These are phyloP conservation scores for Theodoxus fluviatilis DNA, from an alignment of 2,888 invertebrate genomes.

Conservation along the genomic window DNA sequence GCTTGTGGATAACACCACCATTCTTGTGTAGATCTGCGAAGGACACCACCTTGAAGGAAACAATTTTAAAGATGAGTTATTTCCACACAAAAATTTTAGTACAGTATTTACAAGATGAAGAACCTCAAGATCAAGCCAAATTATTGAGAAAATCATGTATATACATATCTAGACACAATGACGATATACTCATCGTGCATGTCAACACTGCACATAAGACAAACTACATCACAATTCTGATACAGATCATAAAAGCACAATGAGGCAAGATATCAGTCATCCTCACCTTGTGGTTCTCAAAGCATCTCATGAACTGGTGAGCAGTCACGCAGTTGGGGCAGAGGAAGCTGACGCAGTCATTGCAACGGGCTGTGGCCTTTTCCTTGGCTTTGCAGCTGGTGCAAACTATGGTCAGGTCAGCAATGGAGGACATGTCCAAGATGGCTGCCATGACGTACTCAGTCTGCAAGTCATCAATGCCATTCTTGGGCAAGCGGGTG, in stretches of 20 bases:
- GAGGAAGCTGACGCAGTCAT: conserved; percentile 91
- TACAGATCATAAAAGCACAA: no score
- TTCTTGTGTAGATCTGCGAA: conserved; percentile 82
- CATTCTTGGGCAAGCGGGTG: conserved; percentile 70
- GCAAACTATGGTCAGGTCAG: conserved; percentile 74
- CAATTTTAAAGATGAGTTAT: conserved; percentile 15
- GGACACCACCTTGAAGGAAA: conserved; percentile 74
- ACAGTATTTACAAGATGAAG: no score
- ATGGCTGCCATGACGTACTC: conserved; percentile 81
- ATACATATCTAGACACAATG: no score
- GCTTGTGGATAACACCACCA: conserved; percentile 83
- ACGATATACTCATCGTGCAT: no score
- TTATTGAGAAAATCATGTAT: no score
- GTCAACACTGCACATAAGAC: no score
- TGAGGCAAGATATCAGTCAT: no score
- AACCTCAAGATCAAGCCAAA: no score
- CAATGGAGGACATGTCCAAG: conserved; percentile 71
- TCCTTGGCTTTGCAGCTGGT: conserved; percentile 96
- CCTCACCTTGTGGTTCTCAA: conserved; percentile 83
- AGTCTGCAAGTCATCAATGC: conserved; percentile 78
- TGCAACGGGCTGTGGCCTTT: conserved; percentile 90
- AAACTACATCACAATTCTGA: no score
- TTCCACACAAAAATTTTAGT: no score
- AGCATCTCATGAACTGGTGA: conserved; percentile 95
- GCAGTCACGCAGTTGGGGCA: conserved; percentile 94